Evolutionary conservation across 2,797 vertebrate species (phyloP).

Genomic region (Crenuchus spilurus): DNA sequence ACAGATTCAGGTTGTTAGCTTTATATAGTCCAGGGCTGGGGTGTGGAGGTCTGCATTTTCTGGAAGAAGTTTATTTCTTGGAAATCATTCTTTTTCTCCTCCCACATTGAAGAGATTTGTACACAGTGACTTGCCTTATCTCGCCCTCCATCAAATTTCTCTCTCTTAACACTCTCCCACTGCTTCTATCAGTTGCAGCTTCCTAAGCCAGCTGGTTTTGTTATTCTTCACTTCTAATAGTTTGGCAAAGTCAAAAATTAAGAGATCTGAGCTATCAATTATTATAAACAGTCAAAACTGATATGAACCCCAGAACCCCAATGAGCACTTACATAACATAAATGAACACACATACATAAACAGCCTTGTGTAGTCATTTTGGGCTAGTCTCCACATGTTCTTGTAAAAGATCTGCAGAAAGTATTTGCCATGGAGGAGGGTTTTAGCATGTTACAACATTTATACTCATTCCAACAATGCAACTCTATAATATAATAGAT

Average conservation of each 20-base stretch:
- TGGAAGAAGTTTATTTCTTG: slow-evolving; percentile 29
- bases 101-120: slow-evolving; percentile 13
- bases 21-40: slow-evolving; percentile 39
- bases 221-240: not conserved
- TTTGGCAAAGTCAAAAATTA: not conserved
- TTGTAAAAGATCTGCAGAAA: not conserved
- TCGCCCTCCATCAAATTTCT: slow-evolving; percentile 1
- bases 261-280: not conserved
- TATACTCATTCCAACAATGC: no score
- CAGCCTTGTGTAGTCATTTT: no score
- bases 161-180: not conserved
- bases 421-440: no score
- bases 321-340: not conserved
- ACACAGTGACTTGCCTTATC: slow-evolving; percentile 29
- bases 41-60: not conserved
- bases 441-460: no score
- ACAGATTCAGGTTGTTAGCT: slow-evolving; percentile 2
- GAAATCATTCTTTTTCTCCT: slow-evolving; percentile 30
- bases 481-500: no score
- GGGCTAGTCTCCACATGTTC: slow-evolving; percentile 24
- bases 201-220: slow-evolving; percentile 10
- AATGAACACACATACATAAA: not conserved
- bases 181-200: slow-evolving; percentile 12
- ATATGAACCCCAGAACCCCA: not conserved
- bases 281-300: not conserved